Evolutionary conservation across 2,888 invertebrate genomes (phyloP).

Genomic region (Leptogaster cylindrica): DNA sequence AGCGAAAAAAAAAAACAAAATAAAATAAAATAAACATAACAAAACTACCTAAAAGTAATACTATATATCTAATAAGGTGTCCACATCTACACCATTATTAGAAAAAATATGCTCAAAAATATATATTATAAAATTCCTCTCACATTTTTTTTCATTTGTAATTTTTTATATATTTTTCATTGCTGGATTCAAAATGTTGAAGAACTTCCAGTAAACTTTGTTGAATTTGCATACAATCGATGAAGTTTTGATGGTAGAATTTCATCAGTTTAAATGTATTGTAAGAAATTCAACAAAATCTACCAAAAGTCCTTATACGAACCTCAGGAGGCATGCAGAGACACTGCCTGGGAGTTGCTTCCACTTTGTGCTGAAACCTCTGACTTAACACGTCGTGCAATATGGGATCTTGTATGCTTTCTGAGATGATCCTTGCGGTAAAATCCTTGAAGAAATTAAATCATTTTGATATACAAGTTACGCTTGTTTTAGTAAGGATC

Average conservation of each 20-base stretch:
- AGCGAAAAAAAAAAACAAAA: slow-evolving; percentile 16
- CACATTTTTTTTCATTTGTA: slow-evolving; percentile 20
- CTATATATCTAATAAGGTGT: slow-evolving; percentile 22
- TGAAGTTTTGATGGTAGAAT: neutral
- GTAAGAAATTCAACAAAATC: slow-evolving; percentile 51
- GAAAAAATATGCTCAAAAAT: slow-evolving; percentile 39
- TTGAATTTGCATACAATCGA: slow-evolving; percentile 17
- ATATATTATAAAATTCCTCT: slow-evolving; percentile 38
- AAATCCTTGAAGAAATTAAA: slow-evolving; percentile 68
- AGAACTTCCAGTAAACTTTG: slow-evolving; percentile 45
- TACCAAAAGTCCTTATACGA: slow-evolving; percentile 64
- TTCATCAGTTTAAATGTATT: neutral
- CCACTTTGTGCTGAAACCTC: slow-evolving; percentile 76
- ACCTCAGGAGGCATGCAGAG: slow-evolving; percentile 63
- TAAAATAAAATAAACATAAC: slow-evolving; percentile 5
- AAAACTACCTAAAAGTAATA: slow-evolving; percentile 25
- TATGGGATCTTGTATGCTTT: slow-evolving; percentile 84
- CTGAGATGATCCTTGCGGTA: slow-evolving; percentile 87
- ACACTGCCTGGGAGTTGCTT: slow-evolving; percentile 60
- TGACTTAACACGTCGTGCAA: slow-evolving; percentile 83
- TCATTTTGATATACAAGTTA: slow-evolving; percentile 1
- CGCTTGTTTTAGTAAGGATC: neutral
- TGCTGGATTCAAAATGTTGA: neutral
- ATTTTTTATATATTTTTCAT: slow-evolving; percentile 14
- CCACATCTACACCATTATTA: slow-evolving; percentile 26